Base-by-base conservation (phyloP, 2,888 invertebrate genomes). In the Euclidia mi region DNA sequence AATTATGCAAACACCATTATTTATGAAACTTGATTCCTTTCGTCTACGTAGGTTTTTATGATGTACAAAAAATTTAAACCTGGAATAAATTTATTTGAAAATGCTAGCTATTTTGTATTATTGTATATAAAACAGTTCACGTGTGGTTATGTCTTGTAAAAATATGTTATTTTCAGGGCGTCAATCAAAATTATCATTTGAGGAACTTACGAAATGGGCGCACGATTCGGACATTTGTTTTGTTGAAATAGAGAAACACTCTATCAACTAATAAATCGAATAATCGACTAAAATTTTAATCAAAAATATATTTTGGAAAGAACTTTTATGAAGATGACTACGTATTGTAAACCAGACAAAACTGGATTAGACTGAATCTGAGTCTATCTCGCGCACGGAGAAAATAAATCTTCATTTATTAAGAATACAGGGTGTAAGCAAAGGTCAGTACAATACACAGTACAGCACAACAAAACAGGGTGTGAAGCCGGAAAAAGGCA, bases 141-240 rank as follows among this genome's bases (percentile, higher is more conserved):
- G 70, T 71, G 71, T 71, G 69, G 67, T 78, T 74, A 68, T 49
- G 29, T 61, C 55, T 65, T 42, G 55, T 56, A 52, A 45, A 66
- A 82, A 75, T 79, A 74, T 71, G 70, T 67, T 82, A 85, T 74
- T 84, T 78, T 71, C 76, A 81, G 85, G 87, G 89, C 89, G 89
- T 91, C 85, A 85, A 86, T 90, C 86, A 81, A 87, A 89, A 87
- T 87, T 86, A 88, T 88, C 88, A 86, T 88, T 89, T 86, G 86
- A 89, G 89, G 91, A 94, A 92, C 92, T 94, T 94, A 92, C 90
- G 93, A 94, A 94, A 94, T 92, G 93, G 92, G 91, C 90, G 90
- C 90, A 94, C 90, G 90, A 91, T 92, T 93, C 93, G 89, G 94
- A 94, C 94, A 94, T 94, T 95, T 94, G 94, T 94, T 94, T 93